These are phyloP conservation scores for Tortrix viridana DNA, from an alignment of 2,888 invertebrate species.

Conservation along the genomic window DNA sequence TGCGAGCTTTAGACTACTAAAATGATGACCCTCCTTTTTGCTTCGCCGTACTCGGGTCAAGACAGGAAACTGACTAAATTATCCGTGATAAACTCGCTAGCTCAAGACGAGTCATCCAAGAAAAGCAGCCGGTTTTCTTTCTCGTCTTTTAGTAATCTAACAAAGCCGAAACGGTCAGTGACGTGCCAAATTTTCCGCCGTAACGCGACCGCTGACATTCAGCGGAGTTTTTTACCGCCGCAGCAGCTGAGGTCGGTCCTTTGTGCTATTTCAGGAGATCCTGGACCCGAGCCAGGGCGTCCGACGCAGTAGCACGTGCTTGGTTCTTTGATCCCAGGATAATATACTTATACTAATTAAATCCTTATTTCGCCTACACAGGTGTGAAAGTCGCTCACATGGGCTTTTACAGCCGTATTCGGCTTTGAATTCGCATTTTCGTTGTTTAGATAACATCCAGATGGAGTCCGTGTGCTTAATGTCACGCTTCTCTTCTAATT, in stretches of 20 bases:
- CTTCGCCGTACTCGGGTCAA: too few species aligned
- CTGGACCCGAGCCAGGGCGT: slow-evolving; percentile 72
- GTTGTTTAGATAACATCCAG: slow-evolving; percentile 30
- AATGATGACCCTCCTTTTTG: too few species aligned
- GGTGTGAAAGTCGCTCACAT: slow-evolving; percentile 22
- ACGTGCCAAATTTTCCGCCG: slow-evolving; percentile 75
- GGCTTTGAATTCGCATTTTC: slow-evolving; percentile 15
- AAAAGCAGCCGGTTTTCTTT: too few species aligned
- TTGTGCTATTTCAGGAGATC: slow-evolving; percentile 83
- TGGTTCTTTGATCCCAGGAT: slow-evolving; percentile 64
- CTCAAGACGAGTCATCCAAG: too few species aligned
- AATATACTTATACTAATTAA: slow-evolving; percentile 47
- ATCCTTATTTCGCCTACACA: slow-evolving; percentile 40
- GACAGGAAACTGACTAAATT: too few species aligned
- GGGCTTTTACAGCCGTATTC: slow-evolving; percentile 16
- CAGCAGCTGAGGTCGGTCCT: slow-evolving; percentile 75
- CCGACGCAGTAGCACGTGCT: slow-evolving; percentile 66
- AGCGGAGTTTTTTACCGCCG: slow-evolving; percentile 73
- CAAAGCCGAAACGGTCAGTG: slow-evolving; percentile 47
- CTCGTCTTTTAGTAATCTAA: neutral
- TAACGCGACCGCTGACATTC: slow-evolving; percentile 67
- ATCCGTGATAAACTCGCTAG: too few species aligned
- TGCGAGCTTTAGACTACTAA: too few species aligned
- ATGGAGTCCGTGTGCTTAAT: slow-evolving; percentile 8
- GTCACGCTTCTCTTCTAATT: neutral